phyloP scores from a whole-genome alignment of 2,888 invertebrate genomes.

The Torymus tubicola region DNA sequence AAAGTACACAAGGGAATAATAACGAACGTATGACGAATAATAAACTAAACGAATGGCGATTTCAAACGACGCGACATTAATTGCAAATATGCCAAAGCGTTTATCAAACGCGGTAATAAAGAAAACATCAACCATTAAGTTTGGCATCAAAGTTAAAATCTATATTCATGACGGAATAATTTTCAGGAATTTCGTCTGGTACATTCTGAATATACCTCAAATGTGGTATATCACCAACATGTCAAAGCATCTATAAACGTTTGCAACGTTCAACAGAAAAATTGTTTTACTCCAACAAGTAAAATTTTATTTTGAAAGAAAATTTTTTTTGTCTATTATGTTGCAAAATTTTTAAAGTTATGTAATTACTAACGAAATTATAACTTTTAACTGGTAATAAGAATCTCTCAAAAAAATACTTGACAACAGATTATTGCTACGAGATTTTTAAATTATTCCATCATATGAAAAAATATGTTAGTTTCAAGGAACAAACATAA shows the following conservation, averaged over 20 bases:
- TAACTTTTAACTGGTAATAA: constrained; percentile 47
- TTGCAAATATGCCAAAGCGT: constrained; percentile 21
- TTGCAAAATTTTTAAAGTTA: constrained; percentile 10
- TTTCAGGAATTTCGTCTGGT: constrained; percentile 42
- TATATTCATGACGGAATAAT: constrained; percentile 45
- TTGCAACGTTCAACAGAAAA: constrained; percentile 43
- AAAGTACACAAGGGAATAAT: constrained; percentile 30
- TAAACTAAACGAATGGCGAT: constrained; percentile 40
- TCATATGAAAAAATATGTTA: constrained; percentile 29
- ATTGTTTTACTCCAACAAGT: constrained; percentile 39
- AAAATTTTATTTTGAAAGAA: constrained; percentile 30
- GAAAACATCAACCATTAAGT: constrained; percentile 33
- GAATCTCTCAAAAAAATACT: constrained; percentile 35
- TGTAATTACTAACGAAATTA: constrained; percentile 39
- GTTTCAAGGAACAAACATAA: constrained; percentile 36
- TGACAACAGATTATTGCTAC: constrained; percentile 19
- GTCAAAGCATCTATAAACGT: constrained; percentile 5
- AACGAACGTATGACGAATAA: constrained; percentile 52
- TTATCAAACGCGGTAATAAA: constrained; percentile 23
- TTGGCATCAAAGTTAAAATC: constrained; percentile 31
- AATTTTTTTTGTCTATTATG: constrained; percentile 37
- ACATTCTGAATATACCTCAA: constrained; percentile 18
- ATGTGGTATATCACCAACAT: constrained; percentile 13
- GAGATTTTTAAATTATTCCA: constrained; percentile 49
- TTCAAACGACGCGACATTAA: constrained; percentile 51